Percentiles rank a stretch among this genome's conserved stretches.
Conservation (phyloP, 2,113 vertebrate species). For the Amphiprion percula region DNA sequence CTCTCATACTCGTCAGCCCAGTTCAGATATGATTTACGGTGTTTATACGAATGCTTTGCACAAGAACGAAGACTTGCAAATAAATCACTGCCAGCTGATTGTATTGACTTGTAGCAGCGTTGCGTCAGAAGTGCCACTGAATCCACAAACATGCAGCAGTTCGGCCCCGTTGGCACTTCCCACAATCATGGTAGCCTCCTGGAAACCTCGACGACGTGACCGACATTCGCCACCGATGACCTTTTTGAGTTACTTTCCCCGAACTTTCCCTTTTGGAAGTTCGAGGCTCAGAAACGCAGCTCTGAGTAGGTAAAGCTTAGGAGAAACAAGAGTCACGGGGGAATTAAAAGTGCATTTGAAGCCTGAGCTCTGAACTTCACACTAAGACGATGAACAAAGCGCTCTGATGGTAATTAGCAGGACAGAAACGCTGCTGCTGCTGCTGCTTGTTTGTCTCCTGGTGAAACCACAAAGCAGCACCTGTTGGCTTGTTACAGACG, state of each 20-base stretch:
- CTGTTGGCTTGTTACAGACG: conserved; percentile 80
- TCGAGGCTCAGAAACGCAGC: conserved; percentile 28
- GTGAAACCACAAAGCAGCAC: conserved; percentile 80
- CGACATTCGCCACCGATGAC: not conserved
- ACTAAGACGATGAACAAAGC: conserved; percentile 43
- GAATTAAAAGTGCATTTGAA: not conserved
- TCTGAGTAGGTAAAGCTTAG: not conserved
- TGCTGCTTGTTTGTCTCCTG: conserved; percentile 57
- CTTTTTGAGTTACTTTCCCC: conserved; percentile 4
- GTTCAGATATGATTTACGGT: conserved; percentile 47
- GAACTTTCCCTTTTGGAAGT: not conserved
- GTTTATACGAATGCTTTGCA: conserved; percentile 35
- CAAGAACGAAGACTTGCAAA: conserved; percentile 18
- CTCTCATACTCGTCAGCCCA: conserved; percentile 13
- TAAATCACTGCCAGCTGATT: conserved; percentile 45
- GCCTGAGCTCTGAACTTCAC: conserved; percentile 40
- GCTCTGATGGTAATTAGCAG: conserved; percentile 22
- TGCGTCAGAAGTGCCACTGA: conserved; percentile 24
- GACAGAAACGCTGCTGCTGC: not conserved
- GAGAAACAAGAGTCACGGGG: not conserved
- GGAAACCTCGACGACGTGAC: not conserved
- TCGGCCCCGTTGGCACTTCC: conserved; percentile 21
- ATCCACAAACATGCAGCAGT: conserved; percentile 40
- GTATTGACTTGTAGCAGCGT: conserved; percentile 1
- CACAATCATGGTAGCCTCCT: conserved; percentile 11